These are phyloP conservation scores for Medauroidea extradentata DNA, from an alignment of 1,140 invertebrate genomes.

Conservation along the genomic window DNA sequence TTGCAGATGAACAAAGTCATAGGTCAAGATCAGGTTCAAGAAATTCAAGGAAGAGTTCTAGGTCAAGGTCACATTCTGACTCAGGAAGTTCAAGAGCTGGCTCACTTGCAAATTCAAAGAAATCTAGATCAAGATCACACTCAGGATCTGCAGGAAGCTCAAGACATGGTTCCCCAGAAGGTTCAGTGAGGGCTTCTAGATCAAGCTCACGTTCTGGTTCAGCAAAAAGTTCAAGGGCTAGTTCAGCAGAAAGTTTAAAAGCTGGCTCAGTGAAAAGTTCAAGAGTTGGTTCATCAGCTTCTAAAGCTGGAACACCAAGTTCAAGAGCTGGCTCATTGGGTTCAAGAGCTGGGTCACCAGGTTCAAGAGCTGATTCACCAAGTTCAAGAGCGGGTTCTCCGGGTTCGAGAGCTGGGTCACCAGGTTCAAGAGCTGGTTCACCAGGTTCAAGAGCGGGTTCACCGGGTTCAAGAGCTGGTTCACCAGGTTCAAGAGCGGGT, in stretches of 20 bases:
- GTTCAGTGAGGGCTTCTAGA: slow-evolving; percentile 26
- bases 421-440: background rate
- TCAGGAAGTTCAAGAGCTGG: too few species aligned
- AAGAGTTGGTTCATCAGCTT: slow-evolving; percentile 18
- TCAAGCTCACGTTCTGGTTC: slow-evolving; percentile 39
- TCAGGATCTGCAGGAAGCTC: slow-evolving; percentile 16
- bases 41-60: too few species aligned
- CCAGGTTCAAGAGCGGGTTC: background rate
- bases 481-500: slow-evolving; percentile 1
- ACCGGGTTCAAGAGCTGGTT: background rate
- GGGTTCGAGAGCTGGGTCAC: slow-evolving; percentile 4
- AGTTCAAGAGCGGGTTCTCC: slow-evolving; percentile 35
- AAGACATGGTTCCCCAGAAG: background rate
- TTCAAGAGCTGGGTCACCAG: slow-evolving; percentile 32
- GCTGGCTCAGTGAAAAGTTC: slow-evolving; percentile 4
- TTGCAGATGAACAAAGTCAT: too few species aligned
- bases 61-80: too few species aligned
- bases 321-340: slow-evolving; percentile 37
- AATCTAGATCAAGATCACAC: too few species aligned
- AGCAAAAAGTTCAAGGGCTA: too few species aligned
- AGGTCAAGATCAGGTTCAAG: too few species aligned
- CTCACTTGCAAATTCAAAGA: too few species aligned
- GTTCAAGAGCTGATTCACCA: slow-evolving; percentile 33
- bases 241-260: too few species aligned
- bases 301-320: slow-evolving; percentile 16